Percentiles rank a stretch among this genome's conserved stretches.
These are phyloP conservation scores for Hylia prasina DNA, from an alignment of 2,113 vertebrate genomes.

Conservation along the genomic window DNA sequence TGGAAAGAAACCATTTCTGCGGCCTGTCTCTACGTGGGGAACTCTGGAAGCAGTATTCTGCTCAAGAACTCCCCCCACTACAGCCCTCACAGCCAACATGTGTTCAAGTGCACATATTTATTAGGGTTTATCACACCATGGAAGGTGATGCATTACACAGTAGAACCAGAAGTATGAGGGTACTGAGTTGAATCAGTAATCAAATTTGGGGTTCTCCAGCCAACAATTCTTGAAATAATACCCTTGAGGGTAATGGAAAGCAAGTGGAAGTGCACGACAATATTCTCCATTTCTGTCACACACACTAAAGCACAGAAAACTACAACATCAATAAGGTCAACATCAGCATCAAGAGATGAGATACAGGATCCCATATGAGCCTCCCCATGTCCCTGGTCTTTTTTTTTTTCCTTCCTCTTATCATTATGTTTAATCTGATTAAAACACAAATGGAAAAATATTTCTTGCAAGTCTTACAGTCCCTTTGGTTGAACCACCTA, in stretches of 20 bases:
- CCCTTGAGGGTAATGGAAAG: background rate
- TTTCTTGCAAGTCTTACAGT: background rate
- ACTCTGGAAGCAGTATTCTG: background rate
- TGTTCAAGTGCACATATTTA: background rate
- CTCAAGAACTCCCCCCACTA: background rate
- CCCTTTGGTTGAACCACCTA: background rate
- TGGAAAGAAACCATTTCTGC: background rate
- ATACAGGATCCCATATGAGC: background rate
- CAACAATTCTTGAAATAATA: background rate
- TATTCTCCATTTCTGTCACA: background rate
- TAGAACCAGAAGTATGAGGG: background rate
- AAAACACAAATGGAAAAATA: background rate
- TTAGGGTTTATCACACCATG: background rate
- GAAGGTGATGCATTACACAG: background rate
- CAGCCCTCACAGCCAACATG: accelerated
- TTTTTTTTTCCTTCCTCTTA: accelerated
- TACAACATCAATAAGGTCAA: background rate
- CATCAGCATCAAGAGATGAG: background rate
- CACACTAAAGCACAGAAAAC: background rate
- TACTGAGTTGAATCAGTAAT: background rate
- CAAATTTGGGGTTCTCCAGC: background rate
- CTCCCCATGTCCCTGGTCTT: accelerated
- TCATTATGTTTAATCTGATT: background rate
- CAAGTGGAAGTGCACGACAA: background rate
- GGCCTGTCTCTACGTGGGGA: background rate